Conservation (phyloP, 1,140 invertebrate genomes). For the Cyclargus thomasi region DNA sequence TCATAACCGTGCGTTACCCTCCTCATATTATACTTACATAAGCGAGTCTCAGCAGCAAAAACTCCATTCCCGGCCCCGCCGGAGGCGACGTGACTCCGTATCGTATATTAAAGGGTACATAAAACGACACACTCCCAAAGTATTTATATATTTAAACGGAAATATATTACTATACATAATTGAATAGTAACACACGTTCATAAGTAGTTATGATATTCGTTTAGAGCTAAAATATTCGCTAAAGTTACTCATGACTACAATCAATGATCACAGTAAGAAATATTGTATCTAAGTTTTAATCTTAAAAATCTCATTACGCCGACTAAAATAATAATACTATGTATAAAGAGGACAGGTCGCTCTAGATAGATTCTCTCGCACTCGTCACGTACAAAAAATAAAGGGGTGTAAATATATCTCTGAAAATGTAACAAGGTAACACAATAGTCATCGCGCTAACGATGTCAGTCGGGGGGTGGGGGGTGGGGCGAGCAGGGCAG, state of each 20-base stretch:
- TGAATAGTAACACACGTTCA: conserved; percentile 28
- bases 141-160: conserved; percentile 29
- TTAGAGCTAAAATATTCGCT: conserved; percentile 31
- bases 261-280: conserved; percentile 39
- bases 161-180: conserved; percentile 30
- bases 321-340: conserved; percentile 34
- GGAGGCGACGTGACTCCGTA: background rate
- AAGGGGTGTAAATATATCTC: conserved; percentile 74
- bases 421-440: conserved; percentile 74
- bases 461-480: conserved; percentile 57
- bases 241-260: conserved; percentile 33
- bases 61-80: background rate
- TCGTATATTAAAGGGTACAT: background rate
- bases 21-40: conserved; percentile 3
- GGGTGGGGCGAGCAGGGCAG: background rate
- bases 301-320: conserved; percentile 17
- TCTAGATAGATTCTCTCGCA: conserved; percentile 64
- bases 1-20: background rate
- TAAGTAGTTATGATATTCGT: conserved; percentile 31
- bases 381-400: conserved; percentile 72
- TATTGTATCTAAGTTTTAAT: conserved; percentile 36
- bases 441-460: conserved; percentile 60
- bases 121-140: conserved; percentile 4
- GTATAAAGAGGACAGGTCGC: conserved; percentile 35
- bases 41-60: background rate